phyloP scores from a whole-genome alignment of 2,888 invertebrate species.

The Anthrax anthrax region DNA sequence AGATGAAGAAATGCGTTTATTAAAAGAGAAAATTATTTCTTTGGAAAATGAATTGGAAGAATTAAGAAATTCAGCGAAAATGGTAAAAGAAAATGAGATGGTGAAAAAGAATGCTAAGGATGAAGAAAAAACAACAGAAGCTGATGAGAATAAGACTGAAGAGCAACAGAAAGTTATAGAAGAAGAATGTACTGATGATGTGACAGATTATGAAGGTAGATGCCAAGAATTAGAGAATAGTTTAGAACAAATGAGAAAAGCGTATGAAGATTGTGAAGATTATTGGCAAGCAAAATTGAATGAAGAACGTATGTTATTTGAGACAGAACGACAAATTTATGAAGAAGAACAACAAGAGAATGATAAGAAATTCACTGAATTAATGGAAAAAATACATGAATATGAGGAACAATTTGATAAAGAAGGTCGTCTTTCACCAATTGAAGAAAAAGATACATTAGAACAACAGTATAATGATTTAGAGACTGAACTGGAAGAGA shows the following conservation, averaged over 20 bases:
- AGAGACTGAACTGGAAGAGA: conserved; percentile 51
- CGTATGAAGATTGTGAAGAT: conserved; percentile 75
- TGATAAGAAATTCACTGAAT: conserved; percentile 59
- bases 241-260: conserved; percentile 56
- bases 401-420: conserved; percentile 61
- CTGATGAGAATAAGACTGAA: conserved; percentile 1
- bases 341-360: conserved; percentile 61
- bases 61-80: conserved; percentile 10
- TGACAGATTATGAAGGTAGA: conserved; percentile 30
- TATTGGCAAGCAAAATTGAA: conserved; percentile 71
- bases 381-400: conserved; percentile 60
- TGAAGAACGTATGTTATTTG: conserved; percentile 57
- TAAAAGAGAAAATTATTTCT: conserved; percentile 23
- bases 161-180: conserved; percentile 9
- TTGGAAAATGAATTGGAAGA: conserved; percentile 23
- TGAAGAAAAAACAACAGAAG: background rate
- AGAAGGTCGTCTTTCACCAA: conserved; percentile 51
- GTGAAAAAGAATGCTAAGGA: conserved; percentile 9
- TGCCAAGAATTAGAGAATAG: conserved; percentile 56
- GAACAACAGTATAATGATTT: conserved; percentile 58
- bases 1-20: conserved; percentile 18
- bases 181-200: conserved; percentile 13
- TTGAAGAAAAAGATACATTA: conserved; percentile 56
- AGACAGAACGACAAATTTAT: conserved; percentile 49
- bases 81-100: background rate